These are phyloP conservation scores for Spatula versicolor DNA, from an alignment of 2,797 vertebrate species.

Conservation along the genomic window DNA sequence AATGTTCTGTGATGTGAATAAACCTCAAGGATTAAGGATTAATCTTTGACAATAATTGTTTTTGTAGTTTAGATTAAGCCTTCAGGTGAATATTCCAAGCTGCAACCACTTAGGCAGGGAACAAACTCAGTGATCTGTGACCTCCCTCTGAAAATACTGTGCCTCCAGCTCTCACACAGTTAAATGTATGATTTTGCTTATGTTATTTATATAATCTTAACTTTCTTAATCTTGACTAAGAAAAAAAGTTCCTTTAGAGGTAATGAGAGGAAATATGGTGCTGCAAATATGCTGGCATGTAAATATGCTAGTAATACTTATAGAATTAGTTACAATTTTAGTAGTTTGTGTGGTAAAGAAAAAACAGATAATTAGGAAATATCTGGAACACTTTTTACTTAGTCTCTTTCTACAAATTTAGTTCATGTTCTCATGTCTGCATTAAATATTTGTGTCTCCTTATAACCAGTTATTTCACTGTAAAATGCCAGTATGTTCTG, in stretches of 20 bases:
- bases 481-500: background rate
- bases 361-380: background rate
- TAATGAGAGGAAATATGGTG: background rate
- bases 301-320: background rate
- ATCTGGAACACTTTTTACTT: background rate
- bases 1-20: background rate
- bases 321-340: background rate
- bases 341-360: background rate
- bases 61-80: background rate
- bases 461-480: background rate
- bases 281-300: background rate
- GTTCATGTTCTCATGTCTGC: background rate
- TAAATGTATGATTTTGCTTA: background rate
- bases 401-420: background rate
- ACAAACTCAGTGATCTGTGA: background rate
- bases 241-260: background rate
- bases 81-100: background rate
- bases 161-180: background rate
- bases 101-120: background rate
- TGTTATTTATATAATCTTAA: background rate
- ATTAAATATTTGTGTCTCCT: constrained; percentile 1
- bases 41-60: background rate
- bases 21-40: background rate
- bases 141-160: background rate
- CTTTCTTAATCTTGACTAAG: background rate